Conservation (phyloP, 2,888 invertebrate species). For the Tineola bisselliella region DNA sequence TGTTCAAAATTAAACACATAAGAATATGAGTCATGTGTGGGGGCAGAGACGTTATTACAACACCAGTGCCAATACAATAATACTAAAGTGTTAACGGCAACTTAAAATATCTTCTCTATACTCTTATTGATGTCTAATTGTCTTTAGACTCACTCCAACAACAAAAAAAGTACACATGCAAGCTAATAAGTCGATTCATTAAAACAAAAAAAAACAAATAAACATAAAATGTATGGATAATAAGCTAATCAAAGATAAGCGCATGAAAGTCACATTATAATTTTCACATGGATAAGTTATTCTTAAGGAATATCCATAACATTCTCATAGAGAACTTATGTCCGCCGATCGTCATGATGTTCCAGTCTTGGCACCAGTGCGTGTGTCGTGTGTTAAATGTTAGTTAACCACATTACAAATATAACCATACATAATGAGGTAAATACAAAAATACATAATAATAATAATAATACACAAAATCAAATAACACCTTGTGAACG, state of each 20-base stretch:
- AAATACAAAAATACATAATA: constrained; percentile 32
- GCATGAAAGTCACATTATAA: neutral
- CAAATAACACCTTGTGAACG: constrained; percentile 56
- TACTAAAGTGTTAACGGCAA: constrained; percentile 63
- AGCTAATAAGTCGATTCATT: neutral
- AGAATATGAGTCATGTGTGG: constrained; percentile 17
- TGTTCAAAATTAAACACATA: constrained; percentile 42
- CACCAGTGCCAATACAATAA: constrained; percentile 67
- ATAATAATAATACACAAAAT: constrained; percentile 47
- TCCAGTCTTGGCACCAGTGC: constrained; percentile 51
- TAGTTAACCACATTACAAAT: constrained; percentile 44
- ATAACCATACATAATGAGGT: constrained; percentile 35
- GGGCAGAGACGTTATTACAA: constrained; percentile 23
- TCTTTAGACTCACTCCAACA: neutral
- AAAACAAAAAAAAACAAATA: constrained; percentile 2
- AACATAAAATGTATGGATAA: constrained; percentile 2
- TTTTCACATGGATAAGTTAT: neutral
- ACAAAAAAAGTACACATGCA: neutral
- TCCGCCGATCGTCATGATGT: neutral
- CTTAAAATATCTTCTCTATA: constrained; percentile 32
- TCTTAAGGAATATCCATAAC: constrained; percentile 48
- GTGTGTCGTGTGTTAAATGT: constrained; percentile 23
- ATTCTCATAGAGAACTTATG: constrained; percentile 34
- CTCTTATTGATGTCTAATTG: neutral
- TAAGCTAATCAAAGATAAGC: constrained; percentile 7